A percentile compares a stretch with the other conserved stretches of the same genome.
These are phyloP conservation scores for Ametastegia equiseti DNA, from an alignment of 2,888 invertebrate genomes.

Conservation along the genomic window DNA sequence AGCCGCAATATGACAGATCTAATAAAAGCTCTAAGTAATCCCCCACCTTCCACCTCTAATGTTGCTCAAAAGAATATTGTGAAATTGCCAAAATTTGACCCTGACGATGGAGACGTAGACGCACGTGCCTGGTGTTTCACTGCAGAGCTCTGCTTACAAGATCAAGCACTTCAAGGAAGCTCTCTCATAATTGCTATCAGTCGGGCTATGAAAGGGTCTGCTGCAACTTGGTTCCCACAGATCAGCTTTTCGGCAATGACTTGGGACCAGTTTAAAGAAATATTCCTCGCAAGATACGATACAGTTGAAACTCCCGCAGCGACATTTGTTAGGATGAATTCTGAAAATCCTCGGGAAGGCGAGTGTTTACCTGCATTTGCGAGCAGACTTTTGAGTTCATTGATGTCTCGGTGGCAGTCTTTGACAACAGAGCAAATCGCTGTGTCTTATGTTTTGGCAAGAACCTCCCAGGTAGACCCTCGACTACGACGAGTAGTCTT, in stretches of 20 bases:
- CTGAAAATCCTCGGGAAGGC: constrained; percentile 45
- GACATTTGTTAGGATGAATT: constrained; percentile 37
- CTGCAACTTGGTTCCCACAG: constrained; percentile 39
- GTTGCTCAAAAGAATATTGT: background rate
- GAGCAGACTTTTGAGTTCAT: constrained; percentile 25
- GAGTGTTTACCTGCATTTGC: constrained; percentile 50
- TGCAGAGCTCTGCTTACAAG: background rate
- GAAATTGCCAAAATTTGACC: background rate
- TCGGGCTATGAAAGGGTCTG: constrained; percentile 49
- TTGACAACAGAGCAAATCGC: background rate
- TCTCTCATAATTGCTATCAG: constrained; percentile 23
- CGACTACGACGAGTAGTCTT: background rate
- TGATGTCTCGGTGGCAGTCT: constrained; percentile 10
- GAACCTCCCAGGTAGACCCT: background rate
- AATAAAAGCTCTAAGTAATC: background rate
- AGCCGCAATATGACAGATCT: background rate
- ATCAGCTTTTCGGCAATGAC: constrained; percentile 45
- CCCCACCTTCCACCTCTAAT: background rate
- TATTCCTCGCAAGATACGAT: constrained; percentile 49
- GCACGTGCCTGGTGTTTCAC: background rate
- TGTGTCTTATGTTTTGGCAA: background rate
- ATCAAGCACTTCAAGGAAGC: background rate
- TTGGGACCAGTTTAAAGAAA: constrained; percentile 50
- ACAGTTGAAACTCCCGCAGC: constrained; percentile 48
- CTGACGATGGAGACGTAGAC: background rate